Conservation (phyloP, 2,888 invertebrate genomes). For the Dysmachus trigonus region DNA sequence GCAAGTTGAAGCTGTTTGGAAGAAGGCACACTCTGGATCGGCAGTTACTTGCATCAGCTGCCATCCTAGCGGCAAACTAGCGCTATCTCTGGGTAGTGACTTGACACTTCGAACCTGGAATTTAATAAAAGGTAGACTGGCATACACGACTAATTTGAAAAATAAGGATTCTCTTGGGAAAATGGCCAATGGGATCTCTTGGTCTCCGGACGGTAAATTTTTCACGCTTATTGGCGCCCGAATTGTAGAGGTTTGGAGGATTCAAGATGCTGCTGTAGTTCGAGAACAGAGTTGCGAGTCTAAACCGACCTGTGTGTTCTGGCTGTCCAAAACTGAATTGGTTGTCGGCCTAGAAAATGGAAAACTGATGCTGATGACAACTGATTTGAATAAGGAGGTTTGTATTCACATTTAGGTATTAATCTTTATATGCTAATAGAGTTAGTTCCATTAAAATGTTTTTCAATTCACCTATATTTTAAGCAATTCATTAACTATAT, state of each 20-base stretch:
- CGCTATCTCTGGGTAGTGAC: constrained; percentile 86
- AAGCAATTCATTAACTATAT: too few species aligned
- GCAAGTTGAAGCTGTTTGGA: constrained; percentile 85
- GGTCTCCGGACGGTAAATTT: constrained; percentile 80
- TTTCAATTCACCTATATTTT: too few species aligned
- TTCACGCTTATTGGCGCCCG: constrained; percentile 80
- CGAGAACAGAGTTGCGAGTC: constrained; percentile 73
- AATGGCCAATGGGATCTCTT: constrained; percentile 67
- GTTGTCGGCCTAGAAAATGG: constrained; percentile 81
- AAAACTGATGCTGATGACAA: constrained; percentile 69
- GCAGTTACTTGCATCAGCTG: constrained; percentile 79
- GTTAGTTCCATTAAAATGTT: too few species aligned
- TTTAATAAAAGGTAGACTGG: constrained; percentile 87
- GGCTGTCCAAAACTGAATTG: constrained; percentile 72
- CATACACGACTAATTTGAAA: constrained; percentile 87
- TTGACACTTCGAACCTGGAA: constrained; percentile 91
- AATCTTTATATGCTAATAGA: background rate
- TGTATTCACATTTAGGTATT: background rate
- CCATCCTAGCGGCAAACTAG: constrained; percentile 90
- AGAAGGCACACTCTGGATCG: constrained; percentile 82
- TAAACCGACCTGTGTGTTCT: constrained; percentile 76
- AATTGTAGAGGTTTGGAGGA: constrained; percentile 81
- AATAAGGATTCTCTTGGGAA: constrained; percentile 68
- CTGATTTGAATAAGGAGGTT: constrained; percentile 66
- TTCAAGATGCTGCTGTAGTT: constrained; percentile 78